Evolutionary conservation across 2,113 vertebrate genomes (phyloP).

Genomic region (Piprites chloris): DNA sequence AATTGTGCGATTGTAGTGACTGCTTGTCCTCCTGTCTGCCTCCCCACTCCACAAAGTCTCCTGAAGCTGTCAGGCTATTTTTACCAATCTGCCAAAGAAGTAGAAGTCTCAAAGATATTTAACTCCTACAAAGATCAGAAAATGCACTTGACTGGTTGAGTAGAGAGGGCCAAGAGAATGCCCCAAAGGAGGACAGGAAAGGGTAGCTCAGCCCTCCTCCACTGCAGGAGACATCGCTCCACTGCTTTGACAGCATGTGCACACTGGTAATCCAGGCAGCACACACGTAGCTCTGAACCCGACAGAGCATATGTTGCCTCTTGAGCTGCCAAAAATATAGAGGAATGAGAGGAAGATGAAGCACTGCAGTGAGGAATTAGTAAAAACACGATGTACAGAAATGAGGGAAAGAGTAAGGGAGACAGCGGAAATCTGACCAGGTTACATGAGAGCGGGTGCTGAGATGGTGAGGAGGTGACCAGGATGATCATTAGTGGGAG

Average conservation of each 20-base stretch:
- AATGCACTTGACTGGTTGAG: background rate
- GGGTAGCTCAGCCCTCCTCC: background rate
- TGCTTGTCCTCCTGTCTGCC: background rate
- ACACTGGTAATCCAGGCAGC: background rate
- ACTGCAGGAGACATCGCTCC: fast-evolving
- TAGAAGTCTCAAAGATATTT: background rate
- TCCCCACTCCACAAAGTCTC: background rate
- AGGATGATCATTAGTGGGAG: background rate
- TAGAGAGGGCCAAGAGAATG: background rate
- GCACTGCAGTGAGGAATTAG: background rate
- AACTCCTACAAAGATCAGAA: background rate
- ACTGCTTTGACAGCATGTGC: background rate
- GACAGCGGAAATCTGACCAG: background rate
- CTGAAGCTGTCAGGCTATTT: background rate
- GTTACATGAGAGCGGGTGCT: fast-evolving
- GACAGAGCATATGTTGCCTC: background rate
- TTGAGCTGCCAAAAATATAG: background rate
- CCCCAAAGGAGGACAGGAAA: background rate
- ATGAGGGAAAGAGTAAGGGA: background rate
- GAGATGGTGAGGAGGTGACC: background rate
- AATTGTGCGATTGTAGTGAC: background rate
- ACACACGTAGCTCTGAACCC: background rate
- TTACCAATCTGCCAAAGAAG: background rate
- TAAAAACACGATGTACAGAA: background rate
- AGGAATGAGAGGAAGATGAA: background rate